Conservation (phyloP, 2,797 vertebrate species). For the Pseudopleuronectes americanus region DNA sequence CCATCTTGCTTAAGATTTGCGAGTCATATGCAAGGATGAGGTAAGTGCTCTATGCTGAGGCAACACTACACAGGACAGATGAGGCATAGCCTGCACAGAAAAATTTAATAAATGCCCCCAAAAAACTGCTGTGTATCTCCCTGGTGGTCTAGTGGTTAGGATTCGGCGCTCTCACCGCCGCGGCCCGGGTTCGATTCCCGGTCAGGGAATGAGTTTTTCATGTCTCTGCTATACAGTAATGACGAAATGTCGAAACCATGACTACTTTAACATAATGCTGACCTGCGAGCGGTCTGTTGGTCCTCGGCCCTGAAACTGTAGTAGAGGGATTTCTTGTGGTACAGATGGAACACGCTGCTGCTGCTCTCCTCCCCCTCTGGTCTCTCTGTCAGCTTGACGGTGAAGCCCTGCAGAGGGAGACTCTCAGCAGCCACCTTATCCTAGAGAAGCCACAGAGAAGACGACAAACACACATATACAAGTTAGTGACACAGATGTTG, state of each 20-base stretch:
- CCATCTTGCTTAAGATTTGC: too few species aligned
- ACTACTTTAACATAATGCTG: not conserved
- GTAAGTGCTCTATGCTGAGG: not conserved
- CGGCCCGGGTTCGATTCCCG: conserved; percentile 58
- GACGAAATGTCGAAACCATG: too few species aligned
- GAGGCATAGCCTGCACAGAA: accelerated
- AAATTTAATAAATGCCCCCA: not conserved
- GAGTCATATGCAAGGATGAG: not conserved
- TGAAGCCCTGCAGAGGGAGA: conserved; percentile 94
- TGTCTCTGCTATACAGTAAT: too few species aligned
- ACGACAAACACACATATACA: not conserved
- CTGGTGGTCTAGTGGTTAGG: conserved; percentile 69
- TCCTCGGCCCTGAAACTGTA: conserved; percentile 95
- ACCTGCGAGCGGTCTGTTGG: conserved; percentile 82
- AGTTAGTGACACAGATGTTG: not conserved
- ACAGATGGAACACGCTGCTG: conserved; percentile 91
- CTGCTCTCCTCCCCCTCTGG: conserved; percentile 86
- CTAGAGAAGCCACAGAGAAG: conserved; percentile 73
- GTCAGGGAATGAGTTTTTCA: conserved; percentile 15
- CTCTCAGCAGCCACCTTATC: conserved; percentile 95
- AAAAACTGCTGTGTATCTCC: too few species aligned
- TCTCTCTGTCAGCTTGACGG: conserved; percentile 88
- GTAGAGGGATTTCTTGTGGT: conserved; percentile 96
- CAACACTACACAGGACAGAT: not conserved
- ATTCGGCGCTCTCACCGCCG: conserved; percentile 73